These are phyloP conservation scores for Oryzias sinensis DNA, from an alignment of 2,797 vertebrate genomes.

Conservation along the genomic window DNA sequence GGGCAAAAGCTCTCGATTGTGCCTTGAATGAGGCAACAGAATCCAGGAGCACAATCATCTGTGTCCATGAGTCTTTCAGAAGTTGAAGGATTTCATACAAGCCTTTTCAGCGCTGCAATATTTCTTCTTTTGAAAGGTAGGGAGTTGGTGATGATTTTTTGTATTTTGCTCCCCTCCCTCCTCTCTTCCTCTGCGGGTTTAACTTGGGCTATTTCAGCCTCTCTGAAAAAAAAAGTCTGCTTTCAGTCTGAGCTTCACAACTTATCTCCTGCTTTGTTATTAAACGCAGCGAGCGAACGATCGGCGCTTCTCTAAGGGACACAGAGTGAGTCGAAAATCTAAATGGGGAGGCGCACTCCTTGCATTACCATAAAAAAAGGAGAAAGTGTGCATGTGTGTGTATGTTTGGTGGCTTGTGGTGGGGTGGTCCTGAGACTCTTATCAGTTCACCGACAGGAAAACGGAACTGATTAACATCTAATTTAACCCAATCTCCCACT, in stretches of 20 bases:
- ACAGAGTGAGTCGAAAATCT: constrained; percentile 59
- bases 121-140: constrained; percentile 60
- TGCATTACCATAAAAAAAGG: constrained; percentile 70
- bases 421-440: constrained; percentile 65
- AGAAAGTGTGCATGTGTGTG: constrained; percentile 29
- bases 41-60: constrained; percentile 64
- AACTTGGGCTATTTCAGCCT: constrained; percentile 68
- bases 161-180: not conserved
- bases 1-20: constrained; percentile 65
- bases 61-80: constrained; percentile 65
- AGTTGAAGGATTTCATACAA: constrained; percentile 70
- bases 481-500: constrained; percentile 75
- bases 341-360: constrained; percentile 59
- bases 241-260: constrained; percentile 72
- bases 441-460: constrained; percentile 78
- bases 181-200: constrained; percentile 48
- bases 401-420: constrained; percentile 29
- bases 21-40: constrained; percentile 64
- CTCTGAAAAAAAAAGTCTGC: constrained; percentile 51
- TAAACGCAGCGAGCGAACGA: constrained; percentile 63
- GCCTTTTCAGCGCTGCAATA: constrained; percentile 63
- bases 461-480: constrained; percentile 81
- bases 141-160: constrained; percentile 47
- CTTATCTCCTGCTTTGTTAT: constrained; percentile 72
- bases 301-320: constrained; percentile 63